Percentiles rank a stretch among this genome's conserved stretches.
Conservation (phyloP, 2,113 vertebrate genomes). For the Cebus imitator region DNA sequence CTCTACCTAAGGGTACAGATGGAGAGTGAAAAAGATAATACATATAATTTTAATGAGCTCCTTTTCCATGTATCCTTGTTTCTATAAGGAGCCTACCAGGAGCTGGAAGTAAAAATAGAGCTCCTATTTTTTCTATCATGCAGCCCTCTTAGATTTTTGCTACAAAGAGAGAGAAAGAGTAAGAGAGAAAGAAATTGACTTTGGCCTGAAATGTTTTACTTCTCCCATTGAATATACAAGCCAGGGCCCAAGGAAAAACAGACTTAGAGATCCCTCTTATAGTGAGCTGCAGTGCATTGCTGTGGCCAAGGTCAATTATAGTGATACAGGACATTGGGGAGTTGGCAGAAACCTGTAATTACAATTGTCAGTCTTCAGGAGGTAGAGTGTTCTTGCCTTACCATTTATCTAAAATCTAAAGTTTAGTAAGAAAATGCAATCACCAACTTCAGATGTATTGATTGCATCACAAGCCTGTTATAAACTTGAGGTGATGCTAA, state of each 20-base stretch:
- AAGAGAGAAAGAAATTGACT: conserved; percentile 45
- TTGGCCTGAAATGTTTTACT: conserved; percentile 32
- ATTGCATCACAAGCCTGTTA: neutral
- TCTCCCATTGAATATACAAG: neutral
- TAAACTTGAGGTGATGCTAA: neutral
- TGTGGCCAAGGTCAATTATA: neutral
- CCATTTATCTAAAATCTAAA: neutral
- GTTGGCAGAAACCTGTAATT: neutral
- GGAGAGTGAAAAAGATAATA: neutral
- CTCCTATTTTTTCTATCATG: neutral
- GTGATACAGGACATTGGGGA: neutral
- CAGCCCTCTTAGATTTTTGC: conserved; percentile 48
- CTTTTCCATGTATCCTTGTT: neutral
- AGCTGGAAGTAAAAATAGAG: conserved; percentile 48
- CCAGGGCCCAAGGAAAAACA: conserved; percentile 22
- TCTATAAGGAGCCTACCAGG: conserved; percentile 10
- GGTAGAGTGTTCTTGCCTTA: neutral
- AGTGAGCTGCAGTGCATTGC: neutral
- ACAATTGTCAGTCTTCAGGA: neutral
- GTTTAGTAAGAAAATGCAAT: neutral
- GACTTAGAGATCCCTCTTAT: neutral
- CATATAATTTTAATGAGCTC: conserved; percentile 37
- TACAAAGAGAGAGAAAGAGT: neutral
- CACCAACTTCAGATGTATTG: neutral
- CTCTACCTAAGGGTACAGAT: neutral